A percentile compares a stretch with the other conserved stretches of the same genome.
Conservation (phyloP, 2,797 vertebrate species). For the Tachyglossus aculeatus region DNA sequence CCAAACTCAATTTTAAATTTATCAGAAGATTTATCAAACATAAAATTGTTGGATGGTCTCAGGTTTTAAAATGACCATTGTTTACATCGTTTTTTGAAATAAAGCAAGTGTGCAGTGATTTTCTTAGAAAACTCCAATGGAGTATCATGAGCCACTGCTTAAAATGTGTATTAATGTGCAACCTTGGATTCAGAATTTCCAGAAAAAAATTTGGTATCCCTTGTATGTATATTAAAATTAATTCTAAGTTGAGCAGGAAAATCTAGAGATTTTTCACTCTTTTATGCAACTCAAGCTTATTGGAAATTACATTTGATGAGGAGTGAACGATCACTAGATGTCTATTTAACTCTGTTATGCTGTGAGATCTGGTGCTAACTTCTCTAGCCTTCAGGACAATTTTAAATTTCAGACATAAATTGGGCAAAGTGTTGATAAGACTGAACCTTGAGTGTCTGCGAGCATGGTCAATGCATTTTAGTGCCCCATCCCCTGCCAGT, state of each 20-base stretch:
- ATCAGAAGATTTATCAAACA: conserved; percentile 6
- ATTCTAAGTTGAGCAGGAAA: conserved; percentile 14
- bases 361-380: no score
- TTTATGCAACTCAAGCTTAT: not conserved
- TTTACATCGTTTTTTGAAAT: conserved; percentile 19
- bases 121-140: not conserved
- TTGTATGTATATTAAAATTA: not conserved
- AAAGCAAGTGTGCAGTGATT: not conserved
- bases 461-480: no score
- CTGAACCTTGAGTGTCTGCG: no score
- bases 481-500: no score
- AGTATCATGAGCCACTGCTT: not conserved
- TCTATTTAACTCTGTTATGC: no score
- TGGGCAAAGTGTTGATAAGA: no score
- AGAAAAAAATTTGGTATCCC: not conserved
- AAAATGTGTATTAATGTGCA: not conserved
- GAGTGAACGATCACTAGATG: no score
- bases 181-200: not conserved
- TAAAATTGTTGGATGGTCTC: not conserved
- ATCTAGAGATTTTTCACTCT: not conserved
- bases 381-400: no score
- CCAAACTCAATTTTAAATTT: conserved; percentile 16
- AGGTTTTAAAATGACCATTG: not conserved
- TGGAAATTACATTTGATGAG: no score
- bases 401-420: no score